phyloP scores from a whole-genome alignment of 2,113 vertebrate species.

The Holacanthus passer region DNA sequence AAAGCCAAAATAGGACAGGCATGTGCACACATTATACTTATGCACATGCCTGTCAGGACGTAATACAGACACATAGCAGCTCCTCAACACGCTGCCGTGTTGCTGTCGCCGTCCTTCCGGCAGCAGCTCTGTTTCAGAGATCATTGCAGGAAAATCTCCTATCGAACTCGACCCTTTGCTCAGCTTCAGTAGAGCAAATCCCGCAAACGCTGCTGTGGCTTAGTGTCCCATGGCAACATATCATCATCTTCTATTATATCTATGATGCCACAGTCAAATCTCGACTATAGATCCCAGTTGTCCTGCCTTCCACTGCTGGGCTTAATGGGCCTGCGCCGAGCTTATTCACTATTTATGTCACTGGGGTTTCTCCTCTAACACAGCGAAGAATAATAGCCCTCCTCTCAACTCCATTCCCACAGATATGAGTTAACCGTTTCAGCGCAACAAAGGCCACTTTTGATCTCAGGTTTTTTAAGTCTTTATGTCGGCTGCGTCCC shows the following conservation, averaged over 20 bases:
- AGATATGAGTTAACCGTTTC: slow-evolving; percentile 17
- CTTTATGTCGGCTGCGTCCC: slow-evolving; percentile 15
- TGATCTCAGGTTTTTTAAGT: slow-evolving; percentile 43
- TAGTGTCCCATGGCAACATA: slow-evolving; percentile 27
- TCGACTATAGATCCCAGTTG: slow-evolving; percentile 40
- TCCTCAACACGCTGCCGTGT: not conserved
- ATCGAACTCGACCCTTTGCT: slow-evolving; percentile 26
- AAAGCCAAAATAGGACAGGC: not conserved
- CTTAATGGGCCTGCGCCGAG: slow-evolving; percentile 44
- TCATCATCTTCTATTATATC: slow-evolving; percentile 42
- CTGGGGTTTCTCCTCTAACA: slow-evolving; percentile 21
- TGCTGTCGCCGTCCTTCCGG: not conserved
- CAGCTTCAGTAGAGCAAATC: slow-evolving; percentile 42
- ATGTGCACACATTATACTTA: too few species aligned
- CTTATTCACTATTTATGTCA: slow-evolving; percentile 47
- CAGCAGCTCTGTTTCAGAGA: slow-evolving; percentile 29
- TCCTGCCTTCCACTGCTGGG: not conserved
- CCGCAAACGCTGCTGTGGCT: not conserved
- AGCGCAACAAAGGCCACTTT: slow-evolving; percentile 22
- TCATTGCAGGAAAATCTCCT: slow-evolving; percentile 28
- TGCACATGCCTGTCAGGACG: slow-evolving; percentile 6
- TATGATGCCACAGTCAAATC: slow-evolving; percentile 23
- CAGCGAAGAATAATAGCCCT: slow-evolving; percentile 16
- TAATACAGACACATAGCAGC: not conserved
- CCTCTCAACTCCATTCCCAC: slow-evolving; percentile 31